Evolutionary conservation across 2,888 invertebrate genomes (phyloP).

Genomic region (Neoitamus cyanurus): DNA sequence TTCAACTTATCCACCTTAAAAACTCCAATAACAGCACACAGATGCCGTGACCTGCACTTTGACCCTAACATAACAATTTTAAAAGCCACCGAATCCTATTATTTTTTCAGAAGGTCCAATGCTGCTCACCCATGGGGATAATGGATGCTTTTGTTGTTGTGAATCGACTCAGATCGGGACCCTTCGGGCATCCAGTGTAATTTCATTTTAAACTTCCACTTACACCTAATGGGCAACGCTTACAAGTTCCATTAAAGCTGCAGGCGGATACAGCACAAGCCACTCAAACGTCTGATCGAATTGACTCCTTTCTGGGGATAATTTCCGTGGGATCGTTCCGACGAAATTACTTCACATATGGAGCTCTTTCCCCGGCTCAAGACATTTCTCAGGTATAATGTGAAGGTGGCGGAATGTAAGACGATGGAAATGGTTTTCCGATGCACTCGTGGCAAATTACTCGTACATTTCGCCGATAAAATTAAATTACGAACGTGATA

Average conservation of each 20-base stretch:
- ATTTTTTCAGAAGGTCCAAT: too few relatives aligned
- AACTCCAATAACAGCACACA: too few relatives aligned
- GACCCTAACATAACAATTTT: too few relatives aligned
- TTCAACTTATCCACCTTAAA: too few relatives aligned
- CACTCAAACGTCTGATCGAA: not conserved
- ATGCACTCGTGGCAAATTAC: not conserved
- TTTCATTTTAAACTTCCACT: not conserved
- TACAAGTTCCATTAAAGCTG: not conserved
- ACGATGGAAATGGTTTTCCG: not conserved
- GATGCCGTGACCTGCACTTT: too few relatives aligned
- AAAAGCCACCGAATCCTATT: too few relatives aligned
- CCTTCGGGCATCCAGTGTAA: too few relatives aligned
- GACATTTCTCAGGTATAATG: not conserved
- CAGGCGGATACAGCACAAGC: not conserved
- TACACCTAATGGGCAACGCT: not conserved
- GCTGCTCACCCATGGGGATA: too few relatives aligned
- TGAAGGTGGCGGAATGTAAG: not conserved
- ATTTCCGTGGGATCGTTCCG: not conserved
- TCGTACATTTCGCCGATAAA: not conserved
- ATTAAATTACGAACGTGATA: slow-evolving; percentile 1
- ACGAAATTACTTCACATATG: not conserved
- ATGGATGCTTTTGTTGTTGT: too few relatives aligned
- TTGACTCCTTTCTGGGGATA: not conserved
- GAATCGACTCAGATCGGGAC: too few relatives aligned
- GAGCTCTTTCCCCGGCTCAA: not conserved